These are phyloP conservation scores for Oryzias dopingdopingensis DNA, from an alignment of 2,797 vertebrate genomes.

Conservation along the genomic window DNA sequence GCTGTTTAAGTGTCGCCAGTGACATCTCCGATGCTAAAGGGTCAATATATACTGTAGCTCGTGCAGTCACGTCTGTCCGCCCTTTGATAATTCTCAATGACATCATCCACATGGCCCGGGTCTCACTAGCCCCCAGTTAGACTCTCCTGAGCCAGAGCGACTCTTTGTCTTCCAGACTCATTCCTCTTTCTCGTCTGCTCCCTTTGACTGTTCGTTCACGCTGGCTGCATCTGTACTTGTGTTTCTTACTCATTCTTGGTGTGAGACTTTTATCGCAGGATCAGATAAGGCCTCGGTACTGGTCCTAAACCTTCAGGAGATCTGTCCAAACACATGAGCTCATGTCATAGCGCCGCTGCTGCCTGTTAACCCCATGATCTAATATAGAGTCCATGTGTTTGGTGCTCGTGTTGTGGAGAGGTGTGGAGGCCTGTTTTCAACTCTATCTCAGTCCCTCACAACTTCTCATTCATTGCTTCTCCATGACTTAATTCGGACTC, in stretches of 20 bases:
- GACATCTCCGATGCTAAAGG: too few species aligned
- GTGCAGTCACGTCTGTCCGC: slow-evolving; percentile 50
- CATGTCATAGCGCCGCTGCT: slow-evolving; percentile 65
- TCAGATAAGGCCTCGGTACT: slow-evolving; percentile 69
- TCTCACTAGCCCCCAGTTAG: slow-evolving; percentile 44
- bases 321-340: slow-evolving; percentile 79
- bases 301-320: slow-evolving; percentile 72
- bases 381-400: slow-evolving; percentile 68
- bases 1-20: too few species aligned
- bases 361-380: slow-evolving; percentile 71
- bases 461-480: slow-evolving; percentile 19
- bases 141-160: slow-evolving; percentile 16
- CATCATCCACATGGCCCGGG: slow-evolving; percentile 49
- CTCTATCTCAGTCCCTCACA: slow-evolving; percentile 31
- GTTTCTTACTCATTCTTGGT: slow-evolving; percentile 64
- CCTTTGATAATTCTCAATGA: slow-evolving; percentile 59
- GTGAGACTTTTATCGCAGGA: slow-evolving; percentile 62
- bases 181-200: slow-evolving; percentile 24
- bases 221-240: slow-evolving; percentile 50
- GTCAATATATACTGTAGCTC: slow-evolving; percentile 18
- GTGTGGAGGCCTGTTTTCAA: slow-evolving; percentile 29
- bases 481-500: not conserved
- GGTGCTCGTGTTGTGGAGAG: slow-evolving; percentile 34
- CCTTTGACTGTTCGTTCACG: slow-evolving; percentile 42
- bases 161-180: slow-evolving; percentile 16